phyloP scores from a whole-genome alignment of 2,888 invertebrate genomes.

The Lagria hirta region DNA sequence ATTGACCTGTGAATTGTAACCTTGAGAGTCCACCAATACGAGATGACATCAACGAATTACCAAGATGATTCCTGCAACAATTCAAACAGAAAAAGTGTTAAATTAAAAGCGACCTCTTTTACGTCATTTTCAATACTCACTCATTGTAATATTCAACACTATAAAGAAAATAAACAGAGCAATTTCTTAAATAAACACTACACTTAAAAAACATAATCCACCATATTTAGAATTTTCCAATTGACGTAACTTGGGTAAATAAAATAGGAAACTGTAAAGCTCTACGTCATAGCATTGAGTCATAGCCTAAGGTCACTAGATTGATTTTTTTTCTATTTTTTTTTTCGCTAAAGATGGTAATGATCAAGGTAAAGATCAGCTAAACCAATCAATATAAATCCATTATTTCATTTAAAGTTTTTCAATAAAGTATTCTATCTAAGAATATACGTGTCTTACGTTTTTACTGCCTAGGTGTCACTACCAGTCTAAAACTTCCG shows the following conservation, averaged over 20 bases:
- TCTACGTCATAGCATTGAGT: no score
- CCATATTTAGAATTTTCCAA: conserved; percentile 39
- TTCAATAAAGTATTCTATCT: no score
- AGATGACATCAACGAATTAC: conserved; percentile 44
- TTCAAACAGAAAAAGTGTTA: conserved; percentile 34
- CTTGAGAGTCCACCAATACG: conserved; percentile 45
- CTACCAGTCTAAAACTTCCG: no score
- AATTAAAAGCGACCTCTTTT: conserved; percentile 29
- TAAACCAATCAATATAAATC: no score
- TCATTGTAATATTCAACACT: conserved; percentile 21
- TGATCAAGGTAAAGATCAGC: no score
- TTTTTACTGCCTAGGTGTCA: no score
- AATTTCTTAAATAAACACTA: conserved; percentile 37
- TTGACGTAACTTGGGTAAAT: conserved; percentile 36
- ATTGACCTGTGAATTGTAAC: conserved; percentile 46
- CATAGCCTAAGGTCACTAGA: no score
- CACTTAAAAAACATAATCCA: conserved; percentile 40
- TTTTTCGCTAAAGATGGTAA: no score
- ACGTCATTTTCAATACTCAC: conserved; percentile 31
- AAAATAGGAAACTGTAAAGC: conserved; percentile 23
- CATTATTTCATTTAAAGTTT: no score
- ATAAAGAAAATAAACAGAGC: conserved; percentile 26
- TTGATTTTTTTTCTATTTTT: no score
- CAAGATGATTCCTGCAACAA: conserved; percentile 36
- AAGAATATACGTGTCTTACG: no score